Evolutionary conservation across 2,113 vertebrate genomes (phyloP).

Genomic region (Callipepla californica): DNA sequence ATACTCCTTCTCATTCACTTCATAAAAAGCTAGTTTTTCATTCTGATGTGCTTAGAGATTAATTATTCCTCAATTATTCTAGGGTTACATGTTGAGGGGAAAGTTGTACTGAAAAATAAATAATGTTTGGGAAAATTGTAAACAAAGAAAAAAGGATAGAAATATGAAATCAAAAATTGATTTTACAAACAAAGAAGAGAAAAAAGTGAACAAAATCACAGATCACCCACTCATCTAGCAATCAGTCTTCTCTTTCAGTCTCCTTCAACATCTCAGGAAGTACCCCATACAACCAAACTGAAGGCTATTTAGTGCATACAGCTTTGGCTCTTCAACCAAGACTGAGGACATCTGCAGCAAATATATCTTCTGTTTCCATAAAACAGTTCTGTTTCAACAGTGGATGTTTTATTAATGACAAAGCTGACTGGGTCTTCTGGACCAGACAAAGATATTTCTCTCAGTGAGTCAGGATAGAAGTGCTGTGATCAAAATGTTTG

Average conservation of each 20-base stretch:
- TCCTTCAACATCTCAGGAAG: not conserved
- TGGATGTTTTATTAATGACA: not conserved
- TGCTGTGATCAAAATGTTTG: not conserved
- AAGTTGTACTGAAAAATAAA: not conserved
- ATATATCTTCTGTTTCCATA: not conserved
- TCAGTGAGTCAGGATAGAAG: not conserved
- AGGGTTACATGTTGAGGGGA: not conserved
- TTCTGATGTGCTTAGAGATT: not conserved
- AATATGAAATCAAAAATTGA: not conserved
- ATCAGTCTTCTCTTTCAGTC: not conserved
- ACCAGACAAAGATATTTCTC: not conserved
- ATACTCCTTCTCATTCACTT: not conserved
- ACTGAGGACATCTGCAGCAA: not conserved
- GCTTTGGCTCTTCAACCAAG: not conserved
- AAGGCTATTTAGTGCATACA: accelerated
- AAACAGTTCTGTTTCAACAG: not conserved
- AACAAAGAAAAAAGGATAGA: not conserved
- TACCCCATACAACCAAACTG: not conserved
- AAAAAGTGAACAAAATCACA: not conserved
- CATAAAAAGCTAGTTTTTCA: not conserved
- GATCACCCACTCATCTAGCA: not conserved
- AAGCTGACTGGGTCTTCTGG: not conserved
- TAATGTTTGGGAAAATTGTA: not conserved
- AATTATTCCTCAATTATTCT: not conserved
- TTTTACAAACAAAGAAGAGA: not conserved